phyloP scores from a whole-genome alignment of 2,113 vertebrate species.

The Sylvilagus bachmani region DNA sequence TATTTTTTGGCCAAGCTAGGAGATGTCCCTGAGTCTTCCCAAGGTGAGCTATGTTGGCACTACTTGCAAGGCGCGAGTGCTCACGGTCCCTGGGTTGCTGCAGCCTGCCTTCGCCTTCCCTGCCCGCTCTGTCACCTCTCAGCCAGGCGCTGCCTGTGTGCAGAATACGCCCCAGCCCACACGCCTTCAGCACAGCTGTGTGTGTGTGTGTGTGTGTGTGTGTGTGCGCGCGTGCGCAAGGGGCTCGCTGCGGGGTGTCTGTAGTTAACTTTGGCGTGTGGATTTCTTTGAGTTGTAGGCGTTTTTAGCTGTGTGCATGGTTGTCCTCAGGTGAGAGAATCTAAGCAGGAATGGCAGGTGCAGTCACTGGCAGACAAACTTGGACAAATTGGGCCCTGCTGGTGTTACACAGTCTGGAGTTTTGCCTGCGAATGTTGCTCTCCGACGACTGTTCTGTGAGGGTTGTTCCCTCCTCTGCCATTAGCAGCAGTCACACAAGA shows the following conservation, averaged over 20 bases:
- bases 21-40: neutral
- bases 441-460: neutral
- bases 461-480: neutral
- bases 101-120: rapidly evolving
- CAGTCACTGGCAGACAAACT: neutral
- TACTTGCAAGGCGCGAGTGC: neutral
- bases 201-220: neutral
- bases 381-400: neutral
- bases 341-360: slow-evolving; percentile 1
- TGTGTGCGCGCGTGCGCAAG: neutral
- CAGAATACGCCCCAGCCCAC: too few relatives aligned
- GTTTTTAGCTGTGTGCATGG: neutral
- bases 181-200: rapidly evolving
- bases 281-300: neutral
- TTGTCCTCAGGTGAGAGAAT: neutral
- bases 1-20: neutral
- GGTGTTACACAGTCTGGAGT: neutral
- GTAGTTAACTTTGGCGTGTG: neutral
- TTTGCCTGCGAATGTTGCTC: neutral
- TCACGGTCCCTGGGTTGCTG: neutral
- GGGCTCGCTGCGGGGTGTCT: neutral
- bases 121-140: rapidly evolving
- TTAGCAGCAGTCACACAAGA: neutral
- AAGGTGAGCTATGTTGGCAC: neutral
- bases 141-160: too few relatives aligned